These are phyloP conservation scores for Stegastes partitus DNA, from an alignment of 2,113 vertebrate genomes.

Conservation along the genomic window DNA sequence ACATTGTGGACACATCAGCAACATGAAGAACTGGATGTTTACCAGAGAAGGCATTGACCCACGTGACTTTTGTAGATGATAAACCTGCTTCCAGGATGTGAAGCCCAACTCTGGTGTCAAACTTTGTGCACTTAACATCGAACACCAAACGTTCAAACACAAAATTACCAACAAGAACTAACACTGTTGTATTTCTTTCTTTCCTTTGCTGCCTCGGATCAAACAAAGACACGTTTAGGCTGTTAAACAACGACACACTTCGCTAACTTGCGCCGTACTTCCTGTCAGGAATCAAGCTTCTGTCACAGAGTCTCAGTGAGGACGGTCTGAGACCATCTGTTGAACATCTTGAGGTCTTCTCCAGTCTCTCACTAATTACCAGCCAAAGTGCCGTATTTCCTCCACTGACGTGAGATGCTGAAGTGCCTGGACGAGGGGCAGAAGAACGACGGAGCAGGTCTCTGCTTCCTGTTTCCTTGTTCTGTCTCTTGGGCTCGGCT, in stretches of 20 bases:
- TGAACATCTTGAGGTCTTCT: background rate
- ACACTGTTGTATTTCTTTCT: background rate
- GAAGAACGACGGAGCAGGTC: background rate
- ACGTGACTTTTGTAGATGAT: too few relatives aligned
- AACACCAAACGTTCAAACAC: too few relatives aligned
- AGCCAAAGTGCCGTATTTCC: background rate
- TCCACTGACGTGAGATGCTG: background rate
- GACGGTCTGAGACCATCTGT: background rate
- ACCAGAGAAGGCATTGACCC: too few relatives aligned
- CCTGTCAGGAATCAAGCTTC: background rate
- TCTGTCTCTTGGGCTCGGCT: background rate
- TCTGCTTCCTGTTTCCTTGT: background rate
- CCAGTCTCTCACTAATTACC: background rate
- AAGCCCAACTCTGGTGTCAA: background rate
- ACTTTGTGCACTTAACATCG: background rate
- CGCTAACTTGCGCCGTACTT: background rate
- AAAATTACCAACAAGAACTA: background rate
- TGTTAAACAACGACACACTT: background rate
- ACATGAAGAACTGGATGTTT: too few relatives aligned
- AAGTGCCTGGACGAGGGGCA: background rate
- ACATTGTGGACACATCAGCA: too few relatives aligned
- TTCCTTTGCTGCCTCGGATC: background rate
- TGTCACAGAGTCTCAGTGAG: background rate
- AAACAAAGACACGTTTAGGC: background rate
- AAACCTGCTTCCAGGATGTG: background rate